Evolutionary conservation across 2,797 vertebrate genomes (phyloP), one percentile per base, ranked within the genome.

Genomic region (Tokudaia tokunoshimensis): DNA sequence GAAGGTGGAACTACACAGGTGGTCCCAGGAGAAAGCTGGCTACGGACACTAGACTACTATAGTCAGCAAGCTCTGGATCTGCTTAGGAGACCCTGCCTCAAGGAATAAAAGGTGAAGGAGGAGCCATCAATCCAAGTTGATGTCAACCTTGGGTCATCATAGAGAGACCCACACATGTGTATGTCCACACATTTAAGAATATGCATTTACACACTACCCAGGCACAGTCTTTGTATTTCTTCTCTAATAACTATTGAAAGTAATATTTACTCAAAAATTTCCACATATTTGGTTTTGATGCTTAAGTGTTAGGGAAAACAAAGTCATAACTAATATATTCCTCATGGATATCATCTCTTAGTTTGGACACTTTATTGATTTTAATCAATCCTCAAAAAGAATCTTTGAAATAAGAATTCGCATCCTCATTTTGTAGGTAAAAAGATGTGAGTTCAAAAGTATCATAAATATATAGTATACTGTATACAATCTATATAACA

Each of bases 361-460:
- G 19, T 52, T 55, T 76, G 70, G 75, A 67, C 34, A 65, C 8
- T 55, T 2, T 85, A n/a, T 12, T 75, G 75, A 65, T 26, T 57
- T 57, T 57, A 81, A 75, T 5, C 37, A 44, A 88, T 85, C 74
- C 55, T 81, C 83, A 82, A 79, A 94, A 59, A 61, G 50, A 94
- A 52, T n/a, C 20, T 93, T 89, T 82, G 9, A 95, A 37, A 47
- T 84, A 63, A n/a, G 10, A 6, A 65, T 61, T 87, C n/a, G 41
- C 61, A 72, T 87, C 67, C 14, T 95, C 44, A 90, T 83, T 93
- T 95, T 90, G 90, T 55, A 80, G 5, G 61, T 65, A 50, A 72
- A 10, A 8, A 92, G 19, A 37, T 0, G 41, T n/a, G 82, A 10
- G n/a, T 29, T 82, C 50, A 50, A 96, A 95, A 84, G 50, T 84